phyloP scores from a whole-genome alignment of 2,113 vertebrate species.

The Saccopteryx bilineata region DNA sequence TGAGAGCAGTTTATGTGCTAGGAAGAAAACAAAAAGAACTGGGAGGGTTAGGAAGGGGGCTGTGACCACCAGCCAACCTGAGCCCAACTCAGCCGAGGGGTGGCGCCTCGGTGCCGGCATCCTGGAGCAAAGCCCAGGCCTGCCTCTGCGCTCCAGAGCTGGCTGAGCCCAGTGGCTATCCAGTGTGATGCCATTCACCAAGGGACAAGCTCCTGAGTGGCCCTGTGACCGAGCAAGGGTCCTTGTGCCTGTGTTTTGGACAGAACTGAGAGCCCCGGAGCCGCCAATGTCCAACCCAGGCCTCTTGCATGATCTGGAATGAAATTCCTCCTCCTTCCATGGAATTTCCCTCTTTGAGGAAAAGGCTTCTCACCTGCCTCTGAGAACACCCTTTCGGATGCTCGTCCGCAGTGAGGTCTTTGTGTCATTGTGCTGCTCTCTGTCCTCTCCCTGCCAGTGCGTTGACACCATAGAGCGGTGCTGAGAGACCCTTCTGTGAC shows the following conservation, averaged over 20 bases:
- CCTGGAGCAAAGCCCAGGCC: neutral
- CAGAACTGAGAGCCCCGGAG: neutral
- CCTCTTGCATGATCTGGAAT: neutral
- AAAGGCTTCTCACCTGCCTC: neutral
- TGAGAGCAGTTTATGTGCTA: neutral
- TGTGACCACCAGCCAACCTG: fast-evolving
- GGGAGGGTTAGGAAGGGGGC: too few species aligned
- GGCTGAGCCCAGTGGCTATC: neutral
- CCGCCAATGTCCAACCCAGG: neutral
- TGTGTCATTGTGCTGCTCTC: fast-evolving
- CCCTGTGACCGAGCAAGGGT: neutral
- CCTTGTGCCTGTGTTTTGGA: neutral
- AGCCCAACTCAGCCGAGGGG: fast-evolving
- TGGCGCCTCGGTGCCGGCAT: fast-evolving
- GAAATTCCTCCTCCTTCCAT: fast-evolving
- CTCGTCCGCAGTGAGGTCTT: neutral
- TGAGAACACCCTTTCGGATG: neutral
- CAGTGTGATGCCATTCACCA: fast-evolving
- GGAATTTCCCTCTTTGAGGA: neutral
- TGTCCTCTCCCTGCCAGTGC: neutral
- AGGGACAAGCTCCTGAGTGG: neutral
- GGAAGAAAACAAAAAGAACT: neutral
- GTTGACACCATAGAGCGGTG: fast-evolving
- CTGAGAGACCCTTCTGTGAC: fast-evolving
- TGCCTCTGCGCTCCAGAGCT: neutral